Evolutionary conservation across 2,113 vertebrate species (phyloP).

Genomic region (Condylura cristata): DNA sequence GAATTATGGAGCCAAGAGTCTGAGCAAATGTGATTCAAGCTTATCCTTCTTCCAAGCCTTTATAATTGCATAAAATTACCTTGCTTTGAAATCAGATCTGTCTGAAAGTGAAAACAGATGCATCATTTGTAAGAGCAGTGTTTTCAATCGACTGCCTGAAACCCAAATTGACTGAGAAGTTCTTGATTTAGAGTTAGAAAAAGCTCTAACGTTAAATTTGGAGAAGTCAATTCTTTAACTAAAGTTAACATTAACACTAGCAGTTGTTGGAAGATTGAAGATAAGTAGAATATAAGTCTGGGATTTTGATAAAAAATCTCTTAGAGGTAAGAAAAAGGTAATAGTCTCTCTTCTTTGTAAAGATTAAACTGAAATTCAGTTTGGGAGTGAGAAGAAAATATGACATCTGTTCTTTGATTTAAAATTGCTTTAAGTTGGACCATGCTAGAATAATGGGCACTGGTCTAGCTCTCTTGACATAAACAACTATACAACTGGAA

Average conservation of each 20-base stretch:
- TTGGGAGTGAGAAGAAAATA: conserved; percentile 14
- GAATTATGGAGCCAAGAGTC: neutral
- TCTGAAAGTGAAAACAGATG: conserved; percentile 11
- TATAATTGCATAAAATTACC: neutral
- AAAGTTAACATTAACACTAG: neutral
- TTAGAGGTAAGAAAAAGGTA: conserved; percentile 6
- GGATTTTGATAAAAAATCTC: neutral
- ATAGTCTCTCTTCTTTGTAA: neutral
- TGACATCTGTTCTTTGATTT: neutral
- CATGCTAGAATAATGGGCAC: neutral
- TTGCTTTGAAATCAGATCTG: neutral
- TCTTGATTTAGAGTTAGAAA: conserved; percentile 16
- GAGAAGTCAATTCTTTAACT: conserved; percentile 25
- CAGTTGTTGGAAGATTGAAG: conserved; percentile 19
- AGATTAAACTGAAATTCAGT: conserved; percentile 25
- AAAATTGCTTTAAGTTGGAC: neutral
- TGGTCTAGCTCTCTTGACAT: neutral
- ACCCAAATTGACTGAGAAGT: neutral
- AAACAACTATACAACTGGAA: neutral
- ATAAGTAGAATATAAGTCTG: conserved; percentile 10
- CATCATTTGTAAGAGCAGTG: neutral
- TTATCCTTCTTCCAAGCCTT: neutral
- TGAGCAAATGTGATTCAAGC: neutral
- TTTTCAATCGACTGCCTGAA: neutral
- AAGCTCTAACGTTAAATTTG: neutral